Evolutionary conservation across 2,113 vertebrate species (phyloP).

Genomic region (Butorides virescens): DNA sequence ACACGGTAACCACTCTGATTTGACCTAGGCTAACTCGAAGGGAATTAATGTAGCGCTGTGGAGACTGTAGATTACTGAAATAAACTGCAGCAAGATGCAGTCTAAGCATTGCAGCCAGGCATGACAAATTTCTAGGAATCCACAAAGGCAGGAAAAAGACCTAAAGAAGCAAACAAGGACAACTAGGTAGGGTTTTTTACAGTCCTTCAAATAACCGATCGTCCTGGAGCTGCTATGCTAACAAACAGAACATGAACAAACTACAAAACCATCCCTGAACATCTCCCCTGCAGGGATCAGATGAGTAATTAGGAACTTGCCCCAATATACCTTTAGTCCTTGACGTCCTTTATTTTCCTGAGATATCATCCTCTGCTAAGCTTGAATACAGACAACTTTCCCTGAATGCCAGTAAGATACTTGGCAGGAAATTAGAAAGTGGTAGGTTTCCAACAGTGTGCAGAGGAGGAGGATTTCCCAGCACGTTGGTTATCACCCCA

Average conservation of each 20-base stretch:
- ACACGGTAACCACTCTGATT: not conserved
- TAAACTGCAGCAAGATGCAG: not conserved
- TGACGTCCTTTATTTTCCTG: not conserved
- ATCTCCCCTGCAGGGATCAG: not conserved
- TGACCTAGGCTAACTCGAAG: not conserved
- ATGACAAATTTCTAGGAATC: not conserved
- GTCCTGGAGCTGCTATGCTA: not conserved
- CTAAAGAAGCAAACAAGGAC: not conserved
- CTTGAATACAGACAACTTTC: not conserved
- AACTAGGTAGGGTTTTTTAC: not conserved
- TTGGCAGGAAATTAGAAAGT: not conserved
- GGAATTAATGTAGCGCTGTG: not conserved
- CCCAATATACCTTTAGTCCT: not conserved
- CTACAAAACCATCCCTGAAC: not conserved
- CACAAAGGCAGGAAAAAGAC: not conserved
- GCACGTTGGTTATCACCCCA: not conserved
- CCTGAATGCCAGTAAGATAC: not conserved
- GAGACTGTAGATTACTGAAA: not conserved
- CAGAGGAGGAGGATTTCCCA: not conserved
- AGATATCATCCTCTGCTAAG: not conserved
- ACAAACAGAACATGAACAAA: not conserved
- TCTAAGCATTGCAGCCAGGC: not conserved
- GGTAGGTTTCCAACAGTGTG: not conserved
- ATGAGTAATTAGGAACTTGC: not conserved
- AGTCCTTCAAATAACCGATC: not conserved